Conservation (phyloP, 1,140 invertebrate genomes). For the Macrobrachium nipponense region DNA sequence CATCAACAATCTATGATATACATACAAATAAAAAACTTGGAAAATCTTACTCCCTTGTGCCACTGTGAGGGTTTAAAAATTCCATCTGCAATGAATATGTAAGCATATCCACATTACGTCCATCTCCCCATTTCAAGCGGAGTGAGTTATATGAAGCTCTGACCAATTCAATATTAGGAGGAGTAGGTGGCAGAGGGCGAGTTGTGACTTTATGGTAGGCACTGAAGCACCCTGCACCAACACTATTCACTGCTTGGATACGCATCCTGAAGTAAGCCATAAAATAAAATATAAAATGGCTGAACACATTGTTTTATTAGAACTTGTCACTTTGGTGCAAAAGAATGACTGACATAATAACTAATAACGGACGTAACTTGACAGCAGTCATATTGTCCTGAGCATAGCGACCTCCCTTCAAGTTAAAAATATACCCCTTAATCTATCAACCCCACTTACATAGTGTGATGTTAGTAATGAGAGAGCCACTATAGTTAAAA, state of each 20-base stretch:
- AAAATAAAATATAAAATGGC: not conserved
- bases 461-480: too few species aligned
- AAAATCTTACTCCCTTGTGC: constrained; percentile 66
- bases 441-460: too few species aligned
- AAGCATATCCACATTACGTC: constrained; percentile 65
- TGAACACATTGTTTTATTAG: not conserved
- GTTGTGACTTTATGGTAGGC: constrained; percentile 78
- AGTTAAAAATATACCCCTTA: too few species aligned
- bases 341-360: not conserved
- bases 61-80: constrained; percentile 70
- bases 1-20: not conserved
- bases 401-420: too few species aligned
- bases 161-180: constrained; percentile 80
- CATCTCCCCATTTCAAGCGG: constrained; percentile 85
- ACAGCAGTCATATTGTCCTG: too few species aligned
- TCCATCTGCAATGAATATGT: constrained; percentile 86
- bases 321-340: not conserved
- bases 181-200: constrained; percentile 79
- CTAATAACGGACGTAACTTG: too few species aligned
- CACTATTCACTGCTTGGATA: constrained; percentile 83
- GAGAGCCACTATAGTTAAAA: too few species aligned
- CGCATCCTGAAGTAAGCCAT: constrained; percentile 73
- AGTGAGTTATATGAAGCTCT: constrained; percentile 81
- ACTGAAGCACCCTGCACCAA: constrained; percentile 85
- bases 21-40: not conserved